Percentiles rank a stretch among this genome's conserved stretches.
These are phyloP conservation scores for Centropristis striata DNA, from an alignment of 2,113 vertebrate genomes.

Conservation along the genomic window DNA sequence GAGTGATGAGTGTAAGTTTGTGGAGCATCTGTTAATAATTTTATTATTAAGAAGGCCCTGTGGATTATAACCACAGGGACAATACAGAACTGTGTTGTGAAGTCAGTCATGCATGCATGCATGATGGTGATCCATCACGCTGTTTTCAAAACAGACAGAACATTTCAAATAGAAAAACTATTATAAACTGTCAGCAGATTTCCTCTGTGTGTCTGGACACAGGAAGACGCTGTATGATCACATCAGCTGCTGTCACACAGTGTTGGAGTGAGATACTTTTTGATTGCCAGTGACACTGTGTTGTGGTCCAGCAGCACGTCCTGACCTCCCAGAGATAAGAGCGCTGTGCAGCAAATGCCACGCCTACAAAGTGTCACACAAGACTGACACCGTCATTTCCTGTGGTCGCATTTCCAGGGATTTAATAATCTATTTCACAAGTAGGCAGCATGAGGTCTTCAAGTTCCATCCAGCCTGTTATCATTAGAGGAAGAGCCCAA, in stretches of 20 bases:
- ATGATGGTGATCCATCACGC: constrained; percentile 12
- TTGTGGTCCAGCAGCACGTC: constrained; percentile 16
- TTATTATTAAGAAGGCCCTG: not conserved
- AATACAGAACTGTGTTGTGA: not conserved
- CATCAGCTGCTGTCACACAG: constrained; percentile 50
- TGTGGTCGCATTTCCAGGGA: constrained; percentile 19
- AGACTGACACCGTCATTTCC: constrained; percentile 13
- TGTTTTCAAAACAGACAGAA: constrained; percentile 7
- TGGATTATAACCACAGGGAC: not conserved
- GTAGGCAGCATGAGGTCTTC: not conserved
- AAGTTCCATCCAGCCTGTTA: not conserved
- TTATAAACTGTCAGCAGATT: constrained; percentile 68
- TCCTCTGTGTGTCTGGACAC: constrained; percentile 57
- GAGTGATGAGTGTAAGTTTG: not conserved
- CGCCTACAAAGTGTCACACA: constrained; percentile 1
- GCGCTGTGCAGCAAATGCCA: constrained; percentile 18
- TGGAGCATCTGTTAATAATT: not conserved
- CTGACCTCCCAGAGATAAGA: constrained; percentile 67
- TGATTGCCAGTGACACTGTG: constrained; percentile 61
- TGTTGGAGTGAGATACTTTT: constrained; percentile 42
- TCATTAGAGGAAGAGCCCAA: not conserved
- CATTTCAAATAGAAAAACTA: constrained; percentile 24
- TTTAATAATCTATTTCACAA: not conserved
- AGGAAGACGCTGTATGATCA: constrained; percentile 54
- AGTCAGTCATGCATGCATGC: not conserved